phyloP scores from a whole-genome alignment of 2,888 invertebrate species.

The Microctonus aethiopoides region DNA sequence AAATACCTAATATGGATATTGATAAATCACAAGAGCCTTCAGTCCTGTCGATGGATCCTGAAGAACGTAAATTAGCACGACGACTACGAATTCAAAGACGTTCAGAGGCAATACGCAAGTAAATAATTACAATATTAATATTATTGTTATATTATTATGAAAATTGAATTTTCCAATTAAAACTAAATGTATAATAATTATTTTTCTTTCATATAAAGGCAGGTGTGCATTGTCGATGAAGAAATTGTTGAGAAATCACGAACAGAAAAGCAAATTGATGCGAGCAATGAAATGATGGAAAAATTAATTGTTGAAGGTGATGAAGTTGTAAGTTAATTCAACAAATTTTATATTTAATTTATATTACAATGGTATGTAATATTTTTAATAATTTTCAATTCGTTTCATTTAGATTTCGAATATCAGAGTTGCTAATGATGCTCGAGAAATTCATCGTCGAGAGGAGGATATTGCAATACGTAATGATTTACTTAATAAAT shows the following conservation, averaged over 20 bases:
- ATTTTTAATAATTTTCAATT: neutral
- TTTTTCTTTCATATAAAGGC: conserved; percentile 41
- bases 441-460: conserved; percentile 74
- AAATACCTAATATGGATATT: conserved; percentile 54
- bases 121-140: conserved; percentile 29
- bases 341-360: neutral
- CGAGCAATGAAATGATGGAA: conserved; percentile 74
- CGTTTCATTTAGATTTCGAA: conserved; percentile 69
- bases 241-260: conserved; percentile 69
- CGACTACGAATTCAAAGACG: conserved; percentile 75
- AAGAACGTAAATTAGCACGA: conserved; percentile 79
- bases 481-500: conserved; percentile 68
- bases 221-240: conserved; percentile 48
- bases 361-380: neutral
- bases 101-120: conserved; percentile 72
- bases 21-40: conserved; percentile 71
- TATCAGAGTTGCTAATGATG: conserved; percentile 80
- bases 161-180: conserved; percentile 5
- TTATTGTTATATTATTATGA: neutral
- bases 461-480: conserved; percentile 70
- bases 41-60: conserved; percentile 73
- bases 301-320: conserved; percentile 76
- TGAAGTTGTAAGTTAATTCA: conserved; percentile 71
- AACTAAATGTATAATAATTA: conserved; percentile 1
- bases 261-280: conserved; percentile 75